Base-by-base conservation (phyloP, 2,888 invertebrate species). In the Folsomia candida region DNA sequence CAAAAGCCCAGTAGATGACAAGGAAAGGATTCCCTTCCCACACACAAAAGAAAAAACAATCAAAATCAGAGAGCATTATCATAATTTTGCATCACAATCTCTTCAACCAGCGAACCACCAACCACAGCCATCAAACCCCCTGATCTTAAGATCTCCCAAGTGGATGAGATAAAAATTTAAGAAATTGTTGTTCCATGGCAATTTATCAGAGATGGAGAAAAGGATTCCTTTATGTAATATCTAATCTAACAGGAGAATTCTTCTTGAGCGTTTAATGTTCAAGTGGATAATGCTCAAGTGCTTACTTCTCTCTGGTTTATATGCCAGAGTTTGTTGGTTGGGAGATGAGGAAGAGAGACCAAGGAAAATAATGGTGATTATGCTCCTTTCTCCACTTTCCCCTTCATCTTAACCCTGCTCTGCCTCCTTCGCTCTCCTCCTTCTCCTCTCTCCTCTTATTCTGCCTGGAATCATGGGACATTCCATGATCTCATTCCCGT, bases 281-380 rank as follows among this genome's bases (percentile, higher is more conserved):
- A 37, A 4, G 37, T 37, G 37, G 37, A 37, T 37, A 37, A 37
- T 37, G 37, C n/a, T n/a, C n/a, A n/a, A n/a, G n/a, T 37, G 37
- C 37, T 37, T 37, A 37, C n/a, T 37, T 37, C 37, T 37, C 37
- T 9, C 37, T n/a, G 14, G 37, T 37, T 37, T 14, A n/a, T n/a
- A 37, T 37, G 37, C 37, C 37, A 9, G n/a, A n/a, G n/a, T n/a
- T n/a, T n/a, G 37, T 9, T 37, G 37, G 14, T 4, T 37, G 37
- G 37, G 11, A 24, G 60, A 29, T 28, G 20, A 28, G 27, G 60
- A 28, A 62, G 28, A 14, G 62, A 25, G 26, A n/a, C 11, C 22
- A 62, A 28, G 28, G 57, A 24, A 57, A 59, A 69, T 64, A 58
- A 69, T 37, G 69, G 64, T 65, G 69, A 65, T 69, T 69, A 69